phyloP scores from a whole-genome alignment of 2,113 vertebrate genomes.

The Sitta europaea region DNA sequence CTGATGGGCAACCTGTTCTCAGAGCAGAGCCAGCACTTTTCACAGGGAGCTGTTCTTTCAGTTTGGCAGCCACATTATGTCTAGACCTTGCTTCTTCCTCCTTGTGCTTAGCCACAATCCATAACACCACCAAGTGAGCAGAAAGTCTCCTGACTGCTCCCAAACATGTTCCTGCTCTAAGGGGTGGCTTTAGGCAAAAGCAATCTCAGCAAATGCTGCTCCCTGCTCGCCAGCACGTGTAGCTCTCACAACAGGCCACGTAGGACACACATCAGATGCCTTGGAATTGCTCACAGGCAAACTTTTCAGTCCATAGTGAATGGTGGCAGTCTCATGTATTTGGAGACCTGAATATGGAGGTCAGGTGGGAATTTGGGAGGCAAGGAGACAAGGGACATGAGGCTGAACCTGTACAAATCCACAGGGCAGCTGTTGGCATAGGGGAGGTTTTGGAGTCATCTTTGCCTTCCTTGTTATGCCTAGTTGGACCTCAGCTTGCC shows the following conservation, averaged over 20 bases:
- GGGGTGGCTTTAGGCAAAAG: neutral
- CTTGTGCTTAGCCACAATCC: neutral
- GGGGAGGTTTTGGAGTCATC: neutral
- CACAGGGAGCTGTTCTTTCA: neutral
- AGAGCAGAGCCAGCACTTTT: neutral
- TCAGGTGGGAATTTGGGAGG: neutral
- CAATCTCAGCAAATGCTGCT: neutral
- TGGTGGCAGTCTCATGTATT: accelerated
- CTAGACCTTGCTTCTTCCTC: neutral
- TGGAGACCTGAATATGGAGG: neutral
- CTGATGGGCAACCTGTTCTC: neutral
- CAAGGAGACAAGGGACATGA: neutral
- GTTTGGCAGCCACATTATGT: neutral
- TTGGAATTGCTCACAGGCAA: neutral
- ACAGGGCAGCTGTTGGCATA: neutral
- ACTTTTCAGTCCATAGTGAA: neutral
- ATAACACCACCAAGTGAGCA: neutral
- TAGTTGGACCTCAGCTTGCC: neutral
- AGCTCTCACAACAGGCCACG: neutral
- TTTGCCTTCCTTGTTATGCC: neutral
- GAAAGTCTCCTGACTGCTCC: neutral
- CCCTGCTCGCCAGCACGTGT: accelerated
- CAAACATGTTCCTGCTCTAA: neutral
- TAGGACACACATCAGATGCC: neutral
- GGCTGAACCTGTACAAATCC: neutral